Percentiles rank a stretch among this genome's conserved stretches.
These are phyloP conservation scores for Anas platyrhynchos DNA, from an alignment of 2,113 vertebrate species.

Conservation along the genomic window DNA sequence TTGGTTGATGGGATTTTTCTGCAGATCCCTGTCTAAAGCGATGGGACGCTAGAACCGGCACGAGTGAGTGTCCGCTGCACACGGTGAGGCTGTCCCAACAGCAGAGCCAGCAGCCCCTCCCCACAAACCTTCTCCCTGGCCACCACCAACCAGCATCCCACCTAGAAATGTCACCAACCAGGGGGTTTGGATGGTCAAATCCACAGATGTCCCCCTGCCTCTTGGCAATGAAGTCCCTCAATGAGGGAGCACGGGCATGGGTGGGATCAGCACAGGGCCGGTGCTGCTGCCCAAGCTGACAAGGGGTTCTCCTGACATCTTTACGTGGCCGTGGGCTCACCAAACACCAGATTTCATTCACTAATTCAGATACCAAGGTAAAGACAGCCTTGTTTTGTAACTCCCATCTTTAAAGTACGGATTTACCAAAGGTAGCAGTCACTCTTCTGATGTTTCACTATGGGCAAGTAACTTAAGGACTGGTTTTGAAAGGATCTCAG, in stretches of 20 bases:
- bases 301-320: neutral
- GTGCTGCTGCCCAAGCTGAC: neutral
- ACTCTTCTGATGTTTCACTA: conserved; percentile 11
- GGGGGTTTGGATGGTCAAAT: neutral
- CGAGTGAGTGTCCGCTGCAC: neutral
- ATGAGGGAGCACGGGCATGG: accelerated
- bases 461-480: conserved; percentile 31
- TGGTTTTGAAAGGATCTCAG: conserved; percentile 49
- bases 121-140: neutral
- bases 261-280: neutral
- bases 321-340: neutral
- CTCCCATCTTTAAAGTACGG: neutral
- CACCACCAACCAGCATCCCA: neutral
- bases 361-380: neutral
- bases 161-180: neutral
- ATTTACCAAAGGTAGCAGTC: conserved; percentile 1
- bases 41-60: neutral
- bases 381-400: neutral
- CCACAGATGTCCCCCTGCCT: neutral
- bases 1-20: neutral
- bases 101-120: neutral
- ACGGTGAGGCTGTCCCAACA: neutral
- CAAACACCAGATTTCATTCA: neutral
- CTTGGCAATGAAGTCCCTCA: accelerated
- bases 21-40: neutral